Percentiles rank a stretch among this genome's conserved stretches.
Evolutionary conservation across 2,797 vertebrate species (phyloP).

Genomic region (Premnoplex brunnescens): DNA sequence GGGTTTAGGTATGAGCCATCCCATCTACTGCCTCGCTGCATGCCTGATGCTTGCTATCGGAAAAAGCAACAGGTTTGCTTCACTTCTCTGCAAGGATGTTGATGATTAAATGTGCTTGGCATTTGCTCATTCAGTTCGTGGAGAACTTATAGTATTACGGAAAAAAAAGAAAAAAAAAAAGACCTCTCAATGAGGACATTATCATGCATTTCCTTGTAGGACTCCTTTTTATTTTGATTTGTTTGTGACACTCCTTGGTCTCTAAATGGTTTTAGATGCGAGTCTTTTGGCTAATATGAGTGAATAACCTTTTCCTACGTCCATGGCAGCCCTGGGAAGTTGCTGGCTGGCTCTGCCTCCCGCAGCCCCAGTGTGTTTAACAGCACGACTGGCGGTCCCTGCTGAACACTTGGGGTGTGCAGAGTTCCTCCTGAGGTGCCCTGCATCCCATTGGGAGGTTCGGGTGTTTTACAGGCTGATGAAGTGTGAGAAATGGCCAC

Average conservation of each 20-base stretch:
- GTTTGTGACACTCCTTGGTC: neutral
- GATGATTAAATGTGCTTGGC: neutral
- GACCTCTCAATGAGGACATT: accelerated
- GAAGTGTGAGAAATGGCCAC: neutral
- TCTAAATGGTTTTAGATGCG: neutral
- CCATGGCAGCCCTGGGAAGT: neutral
- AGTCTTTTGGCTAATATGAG: neutral
- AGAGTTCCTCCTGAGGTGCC: neutral
- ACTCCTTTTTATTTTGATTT: neutral
- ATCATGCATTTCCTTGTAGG: neutral
- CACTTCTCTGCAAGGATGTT: accelerated
- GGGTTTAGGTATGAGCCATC: neutral
- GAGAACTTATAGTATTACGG: neutral
- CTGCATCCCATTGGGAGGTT: neutral
- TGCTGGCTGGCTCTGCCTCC: neutral
- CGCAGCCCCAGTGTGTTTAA: neutral
- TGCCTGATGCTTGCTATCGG: neutral
- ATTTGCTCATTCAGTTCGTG: neutral
- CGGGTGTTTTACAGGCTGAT: neutral
- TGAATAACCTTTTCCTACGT: neutral
- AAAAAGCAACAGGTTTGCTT: neutral
- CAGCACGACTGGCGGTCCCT: accelerated
- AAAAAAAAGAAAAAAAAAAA: no score
- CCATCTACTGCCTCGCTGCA: accelerated
- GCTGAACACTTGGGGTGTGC: neutral